Evolutionary conservation across 2,888 invertebrate genomes (phyloP), one percentile per base, ranked within the genome.

Genomic region (Petrolisthes cinctipes): DNA sequence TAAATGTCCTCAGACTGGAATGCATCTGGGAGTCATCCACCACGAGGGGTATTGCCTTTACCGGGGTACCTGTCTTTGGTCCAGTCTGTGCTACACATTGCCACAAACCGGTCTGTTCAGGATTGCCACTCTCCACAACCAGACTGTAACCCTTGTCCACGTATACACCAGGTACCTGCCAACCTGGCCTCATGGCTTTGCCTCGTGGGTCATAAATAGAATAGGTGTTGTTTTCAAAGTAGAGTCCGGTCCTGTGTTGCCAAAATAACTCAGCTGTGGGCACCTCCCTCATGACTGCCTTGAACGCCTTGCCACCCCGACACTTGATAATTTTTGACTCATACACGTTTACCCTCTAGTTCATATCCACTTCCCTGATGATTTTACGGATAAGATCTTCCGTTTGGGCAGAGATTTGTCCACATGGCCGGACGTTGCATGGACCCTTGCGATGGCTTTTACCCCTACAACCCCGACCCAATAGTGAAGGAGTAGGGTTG

Each of bases 231-330:
- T 83, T 83, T 20, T 71, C 71, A 56, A 73, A 83, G 82, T 71
- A 83, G 14, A 53, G 51, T 23, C 82, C 82, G 5, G 82, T 73
- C 71, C 73, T 23, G 37, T 83, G 82, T 9, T 83, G 82, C 82
- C 82, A 83, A 56, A 83, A 83, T 23, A 83, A 83, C 7, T 4
- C 11, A 9, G 71, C 71, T 4, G 61, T 56, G 23, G 82, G 82
- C n/a, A n/a, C 51, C 73, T 83, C 73, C 76, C 37, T 76, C 71
- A 56, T 4, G 17, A 71, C 73, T 14, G 71, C 73, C 5, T 56
- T 23, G 56, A 73, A 54, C n/a, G 71, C n/a, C 20, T 54, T 51
- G 73, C 71, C 82, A 9, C 14, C 11, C 54, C 71, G n/a, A 23
- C 82, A 83, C 56, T 54, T 54, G 20, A 83, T 4, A 7, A 14